Evolutionary conservation across 2,888 invertebrate species (phyloP).

Genomic region (Spodoptera picta): DNA sequence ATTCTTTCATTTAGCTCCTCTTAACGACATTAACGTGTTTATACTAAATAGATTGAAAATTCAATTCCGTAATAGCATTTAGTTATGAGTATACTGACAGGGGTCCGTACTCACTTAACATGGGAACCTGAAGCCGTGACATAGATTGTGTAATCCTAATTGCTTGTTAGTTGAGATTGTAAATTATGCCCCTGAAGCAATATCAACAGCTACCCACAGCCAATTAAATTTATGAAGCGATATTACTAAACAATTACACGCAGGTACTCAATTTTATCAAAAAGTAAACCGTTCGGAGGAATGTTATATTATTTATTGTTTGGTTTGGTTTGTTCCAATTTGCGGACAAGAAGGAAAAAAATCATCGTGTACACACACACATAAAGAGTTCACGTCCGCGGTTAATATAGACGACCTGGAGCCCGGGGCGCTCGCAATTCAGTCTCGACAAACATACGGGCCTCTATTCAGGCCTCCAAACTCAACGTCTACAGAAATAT

Average conservation of each 20-base stretch:
- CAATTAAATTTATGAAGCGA: no score
- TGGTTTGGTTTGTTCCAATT: conserved; percentile 25
- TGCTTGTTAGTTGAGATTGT: conserved; percentile 50
- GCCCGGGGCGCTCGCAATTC: conserved; percentile 71
- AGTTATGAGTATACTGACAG: conserved; percentile 34
- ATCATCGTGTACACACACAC: conserved; percentile 41
- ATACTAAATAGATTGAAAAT: conserved; percentile 56
- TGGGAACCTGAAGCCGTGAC: conserved; percentile 28
- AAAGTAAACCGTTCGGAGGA: conserved; percentile 15
- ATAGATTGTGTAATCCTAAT: conserved; percentile 47
- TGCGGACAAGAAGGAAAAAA: conserved; percentile 33
- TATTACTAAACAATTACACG: not conserved
- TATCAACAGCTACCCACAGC: conserved; percentile 8
- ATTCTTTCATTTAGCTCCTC: conserved; percentile 53
- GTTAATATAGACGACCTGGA: conserved; percentile 64
- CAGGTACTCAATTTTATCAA: conserved; percentile 19
- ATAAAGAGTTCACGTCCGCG: conserved; percentile 48
- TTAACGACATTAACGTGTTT: conserved; percentile 54
- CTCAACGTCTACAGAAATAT: conserved; percentile 61
- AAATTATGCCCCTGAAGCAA: conserved; percentile 29
- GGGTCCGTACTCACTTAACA: conserved; percentile 39
- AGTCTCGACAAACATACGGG: conserved; percentile 70
- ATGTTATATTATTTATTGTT: conserved; percentile 35
- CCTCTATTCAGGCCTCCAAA: conserved; percentile 54
- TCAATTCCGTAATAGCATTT: conserved; percentile 33